phyloP scores from a whole-genome alignment of 2,888 invertebrate species.

The Allacma fusca region DNA sequence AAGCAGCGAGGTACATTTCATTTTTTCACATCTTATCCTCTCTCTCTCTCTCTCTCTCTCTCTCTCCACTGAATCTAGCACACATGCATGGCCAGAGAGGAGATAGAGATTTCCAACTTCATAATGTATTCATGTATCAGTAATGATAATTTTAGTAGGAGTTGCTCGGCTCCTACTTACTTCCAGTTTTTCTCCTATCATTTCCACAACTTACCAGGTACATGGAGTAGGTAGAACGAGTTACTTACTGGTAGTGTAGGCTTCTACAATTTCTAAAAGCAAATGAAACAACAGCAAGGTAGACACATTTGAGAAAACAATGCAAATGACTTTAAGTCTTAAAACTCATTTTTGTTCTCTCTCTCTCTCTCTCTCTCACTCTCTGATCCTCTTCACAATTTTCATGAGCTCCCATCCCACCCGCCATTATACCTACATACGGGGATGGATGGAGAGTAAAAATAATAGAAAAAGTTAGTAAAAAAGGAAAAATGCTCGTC shows the following conservation, averaged over 20 bases:
- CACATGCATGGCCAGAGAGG: conserved; percentile 15
- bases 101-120: conserved; percentile 1
- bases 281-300: conserved; percentile 4
- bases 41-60: too few relatives aligned
- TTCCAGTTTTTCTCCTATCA: conserved; percentile 8
- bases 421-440: background rate
- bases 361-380: background rate
- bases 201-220: background rate
- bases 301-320: conserved; percentile 25
- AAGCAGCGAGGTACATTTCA: background rate
- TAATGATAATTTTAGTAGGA: conserved; percentile 11
- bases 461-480: conserved; percentile 9
- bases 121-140: conserved; percentile 16
- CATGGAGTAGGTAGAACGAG: background rate
- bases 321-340: conserved; percentile 29
- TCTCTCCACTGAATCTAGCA: conserved; percentile 16
- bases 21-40: background rate
- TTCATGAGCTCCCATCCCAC: background rate
- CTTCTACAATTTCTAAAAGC: background rate
- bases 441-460: conserved; percentile 1
- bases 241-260: background rate
- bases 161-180: background rate
- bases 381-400: background rate
- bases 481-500: conserved; percentile 29
- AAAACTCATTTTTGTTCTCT: conserved; percentile 25